A percentile compares a stretch with the other conserved stretches of the same genome.
Conservation (phyloP, 2,888 invertebrate genomes). For the Drosophila quasianomalipes region DNA sequence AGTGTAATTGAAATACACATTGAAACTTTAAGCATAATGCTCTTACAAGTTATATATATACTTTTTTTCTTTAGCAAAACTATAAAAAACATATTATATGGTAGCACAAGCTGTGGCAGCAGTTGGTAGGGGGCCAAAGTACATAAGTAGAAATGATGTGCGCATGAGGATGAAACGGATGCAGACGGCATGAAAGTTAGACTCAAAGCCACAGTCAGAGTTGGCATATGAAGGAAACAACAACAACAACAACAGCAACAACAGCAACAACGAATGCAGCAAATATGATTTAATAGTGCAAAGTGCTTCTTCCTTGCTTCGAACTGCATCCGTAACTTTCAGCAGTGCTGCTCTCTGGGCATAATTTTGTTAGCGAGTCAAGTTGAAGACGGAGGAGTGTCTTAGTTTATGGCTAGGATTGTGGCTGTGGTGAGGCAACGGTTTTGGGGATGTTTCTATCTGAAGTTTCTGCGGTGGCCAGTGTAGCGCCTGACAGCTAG, state of each 20-base stretch:
- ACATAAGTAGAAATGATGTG: conserved; percentile 75
- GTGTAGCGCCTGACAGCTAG: conserved; percentile 58
- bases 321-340: conserved; percentile 42
- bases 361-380: conserved; percentile 63
- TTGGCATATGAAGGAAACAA: conserved; percentile 30
- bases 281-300: conserved; percentile 74
- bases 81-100: conserved; percentile 72
- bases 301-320: conserved; percentile 48
- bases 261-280: conserved; percentile 30
- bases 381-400: neutral
- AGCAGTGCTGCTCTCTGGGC: conserved; percentile 43
- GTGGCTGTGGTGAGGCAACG: neutral
- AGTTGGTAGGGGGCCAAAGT: conserved; percentile 36
- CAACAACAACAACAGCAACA: conserved; percentile 1
- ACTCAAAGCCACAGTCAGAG: conserved; percentile 23
- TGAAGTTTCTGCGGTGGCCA: conserved; percentile 67
- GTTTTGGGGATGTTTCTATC: neutral
- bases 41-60: conserved; percentile 57
- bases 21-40: conserved; percentile 74
- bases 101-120: neutral
- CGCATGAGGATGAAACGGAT: conserved; percentile 62
- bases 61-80: conserved; percentile 47
- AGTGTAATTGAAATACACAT: conserved; percentile 76
- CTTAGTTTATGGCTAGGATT: neutral
- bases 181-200: conserved; percentile 72